Evolutionary conservation across 2,113 vertebrate genomes (phyloP), one percentile per base, ranked within the genome.

Genomic region (Equus quagga): DNA sequence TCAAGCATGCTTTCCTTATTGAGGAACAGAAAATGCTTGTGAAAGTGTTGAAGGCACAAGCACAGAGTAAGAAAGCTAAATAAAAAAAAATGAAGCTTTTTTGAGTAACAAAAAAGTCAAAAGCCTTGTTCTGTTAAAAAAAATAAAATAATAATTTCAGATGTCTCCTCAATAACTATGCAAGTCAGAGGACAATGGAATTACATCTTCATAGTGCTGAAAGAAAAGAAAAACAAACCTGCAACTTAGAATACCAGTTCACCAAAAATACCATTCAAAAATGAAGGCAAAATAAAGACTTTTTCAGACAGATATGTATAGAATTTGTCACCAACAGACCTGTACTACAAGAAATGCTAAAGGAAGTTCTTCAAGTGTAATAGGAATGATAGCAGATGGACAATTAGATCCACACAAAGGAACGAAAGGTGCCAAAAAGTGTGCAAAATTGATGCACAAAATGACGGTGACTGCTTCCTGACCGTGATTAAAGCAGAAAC

Each of bases 121-220:
- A 41, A 41, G 36, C 36, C 36, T 41, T 41, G 3, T 41, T 41
- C 36, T 41, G 36, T 41, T 41, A 41, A 41, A 41, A 41, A 41
- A 41, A 41, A 41, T 41, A 41, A 41, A 41, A 41, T 41, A 93
- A 69, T 85, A 64, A 94, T 97, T 85, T 97, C 26, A 94, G 36
- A 58, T 81, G 44, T 70, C 60, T 96, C 2, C 9, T 73, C 41
- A 26, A 81, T 60, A 97, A 65, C 58, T 89, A 26, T 85, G 65
- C 54, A 69, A 81, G 60, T 86, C 58, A 76, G 65, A 75, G 60
- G 79, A 70, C 44, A 81, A 70, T 76, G 70, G 73, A 92, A 86
- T 84, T 80, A 24, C 5, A 70, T 75, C 44, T 94, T 65, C 31
- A 7, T 9, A 73, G 44, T 46, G 18, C 65, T 85, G 19, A 54